These are phyloP conservation scores for Pseudomyrmex sp. DNA, from an alignment of 1,140 invertebrate species.

Conservation along the genomic window DNA sequence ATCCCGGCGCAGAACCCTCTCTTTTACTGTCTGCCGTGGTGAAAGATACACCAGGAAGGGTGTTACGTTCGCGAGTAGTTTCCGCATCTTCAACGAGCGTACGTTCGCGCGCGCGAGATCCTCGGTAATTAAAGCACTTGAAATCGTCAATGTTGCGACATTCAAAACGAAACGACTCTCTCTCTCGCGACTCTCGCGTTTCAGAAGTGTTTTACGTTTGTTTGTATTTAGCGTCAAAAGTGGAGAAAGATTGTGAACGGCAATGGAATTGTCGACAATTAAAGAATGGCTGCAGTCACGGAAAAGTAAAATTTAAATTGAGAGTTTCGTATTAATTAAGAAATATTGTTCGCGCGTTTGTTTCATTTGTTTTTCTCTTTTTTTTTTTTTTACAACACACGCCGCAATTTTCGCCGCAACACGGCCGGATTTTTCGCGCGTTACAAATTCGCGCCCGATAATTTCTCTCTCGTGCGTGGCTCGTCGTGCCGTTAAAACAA, in stretches of 20 bases:
- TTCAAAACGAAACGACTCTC: slow-evolving; percentile 27
- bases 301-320: background rate
- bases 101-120: slow-evolving; percentile 13
- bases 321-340: background rate
- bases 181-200: background rate
- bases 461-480: background rate
- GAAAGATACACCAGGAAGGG: slow-evolving; percentile 67
- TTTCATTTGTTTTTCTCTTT: no score
- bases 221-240: background rate
- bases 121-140: slow-evolving; percentile 81
- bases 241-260: background rate
- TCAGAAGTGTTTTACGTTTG: slow-evolving; percentile 12
- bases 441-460: no score
- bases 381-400: no score
- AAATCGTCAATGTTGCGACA: slow-evolving; percentile 53
- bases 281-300: background rate
- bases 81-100: slow-evolving; percentile 62
- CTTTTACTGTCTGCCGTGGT: slow-evolving; percentile 57
- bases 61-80: slow-evolving; percentile 72
- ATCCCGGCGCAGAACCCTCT: background rate
- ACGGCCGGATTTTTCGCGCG: no score
- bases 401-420: no score
- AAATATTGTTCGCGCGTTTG: background rate
- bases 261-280: background rate
- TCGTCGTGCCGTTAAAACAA: no score